Evolutionary conservation across 2,888 invertebrate genomes (phyloP), one percentile per base, ranked within the genome.

Genomic region (Thereva nobilitata): DNA sequence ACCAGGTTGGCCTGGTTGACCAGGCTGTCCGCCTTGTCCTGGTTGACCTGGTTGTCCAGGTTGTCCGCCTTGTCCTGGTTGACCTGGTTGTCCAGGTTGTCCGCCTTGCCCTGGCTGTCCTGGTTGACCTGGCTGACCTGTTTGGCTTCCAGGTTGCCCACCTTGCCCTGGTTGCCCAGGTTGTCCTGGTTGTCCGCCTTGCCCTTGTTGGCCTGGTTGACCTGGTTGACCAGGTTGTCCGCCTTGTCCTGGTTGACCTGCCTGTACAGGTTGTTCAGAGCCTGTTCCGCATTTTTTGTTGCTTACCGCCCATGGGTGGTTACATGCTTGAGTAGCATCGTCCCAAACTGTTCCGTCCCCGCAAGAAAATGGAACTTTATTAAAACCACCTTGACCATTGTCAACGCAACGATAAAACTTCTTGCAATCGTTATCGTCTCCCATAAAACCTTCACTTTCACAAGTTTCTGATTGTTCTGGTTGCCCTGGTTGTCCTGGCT

Each of bases 301-400:
- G 67, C 77, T 76, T 4, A 76, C 74, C 7, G 76, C 76, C 1
- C 74, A 75, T 5, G 80, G 79, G 45, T 80, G 71, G 66, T 80
- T 77, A 55, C 88, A 88, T 0, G 82, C 82, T 72, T 83, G 82
- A 64, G 83, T 82, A 44, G 83, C 78, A 71, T 84, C 82, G 75
- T 86, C 84, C 86, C 86, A 86, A 45, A 85, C 82, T 0, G 86
- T 86, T 50, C 84, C 85, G 35, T 81, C 81, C 0, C 84, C 84
- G 72, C 86, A 86, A 5, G 78, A 80, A 69, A 84, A 86, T 6
- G 84, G 82, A 64, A 84, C 82, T 68, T 78, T 82, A 37, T 75
- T 82, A 66, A 79, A 82, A 1, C 77, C 77, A 3, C 81, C 82
- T n/a, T 78, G 75, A 0, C 79, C 81, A 67, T 82, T 76, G 53